Evolutionary conservation across 2,888 invertebrate genomes (phyloP).

Genomic region (Metalampra italica): DNA sequence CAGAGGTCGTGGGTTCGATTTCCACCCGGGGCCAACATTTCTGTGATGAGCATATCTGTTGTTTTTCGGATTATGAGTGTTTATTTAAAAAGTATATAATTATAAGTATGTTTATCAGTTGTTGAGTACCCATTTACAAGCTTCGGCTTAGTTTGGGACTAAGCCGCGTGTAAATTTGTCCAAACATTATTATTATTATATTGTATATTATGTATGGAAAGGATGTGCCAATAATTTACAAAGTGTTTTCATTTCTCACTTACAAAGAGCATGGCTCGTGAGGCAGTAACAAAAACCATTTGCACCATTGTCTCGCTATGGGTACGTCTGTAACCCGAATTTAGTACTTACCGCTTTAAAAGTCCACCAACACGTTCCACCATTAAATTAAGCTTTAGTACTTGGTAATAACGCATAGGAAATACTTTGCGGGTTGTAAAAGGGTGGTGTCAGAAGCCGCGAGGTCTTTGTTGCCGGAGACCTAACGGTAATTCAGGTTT

Average conservation of each 20-base stretch:
- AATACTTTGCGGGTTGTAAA: background rate
- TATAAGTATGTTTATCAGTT: too few relatives aligned
- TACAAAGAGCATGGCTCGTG: conserved; percentile 13
- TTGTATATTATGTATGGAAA: background rate
- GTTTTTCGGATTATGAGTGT: too few relatives aligned
- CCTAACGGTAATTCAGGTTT: conserved; percentile 65
- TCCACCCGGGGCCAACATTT: too few relatives aligned
- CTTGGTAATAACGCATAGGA: background rate
- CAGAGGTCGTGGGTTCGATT: too few relatives aligned
- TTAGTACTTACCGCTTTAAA: conserved; percentile 16
- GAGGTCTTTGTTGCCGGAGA: conserved; percentile 50
- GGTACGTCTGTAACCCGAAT: conserved; percentile 34
- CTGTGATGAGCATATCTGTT: too few relatives aligned
- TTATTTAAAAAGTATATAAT: too few relatives aligned
- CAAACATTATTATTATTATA: too few relatives aligned
- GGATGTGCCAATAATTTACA: background rate
- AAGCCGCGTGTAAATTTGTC: too few relatives aligned
- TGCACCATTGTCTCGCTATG: conserved; percentile 40
- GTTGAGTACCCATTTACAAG: too few relatives aligned
- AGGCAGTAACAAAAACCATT: conserved; percentile 25
- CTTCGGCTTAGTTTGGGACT: too few relatives aligned
- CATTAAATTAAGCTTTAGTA: background rate
- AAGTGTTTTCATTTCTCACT: background rate
- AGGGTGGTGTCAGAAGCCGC: conserved; percentile 22
- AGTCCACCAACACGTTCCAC: background rate